These are phyloP conservation scores for Aphidoletes aphidimyza DNA, from an alignment of 2,888 invertebrate genomes.

Conservation along the genomic window DNA sequence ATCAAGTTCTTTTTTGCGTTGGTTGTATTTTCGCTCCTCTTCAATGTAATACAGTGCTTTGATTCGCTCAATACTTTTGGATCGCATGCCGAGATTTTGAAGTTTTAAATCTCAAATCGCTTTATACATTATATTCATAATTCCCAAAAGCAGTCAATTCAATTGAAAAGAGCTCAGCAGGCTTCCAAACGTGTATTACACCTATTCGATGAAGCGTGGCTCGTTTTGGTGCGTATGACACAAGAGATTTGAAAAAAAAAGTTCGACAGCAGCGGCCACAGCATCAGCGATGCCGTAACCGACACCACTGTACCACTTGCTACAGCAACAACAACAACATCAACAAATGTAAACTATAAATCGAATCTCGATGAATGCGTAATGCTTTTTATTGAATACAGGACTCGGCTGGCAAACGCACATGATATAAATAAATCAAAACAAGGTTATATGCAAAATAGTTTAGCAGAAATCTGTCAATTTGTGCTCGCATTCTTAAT, in stretches of 20 bases:
- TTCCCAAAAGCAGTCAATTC: constrained; percentile 39
- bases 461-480: constrained; percentile 55
- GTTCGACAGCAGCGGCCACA: too few species aligned
- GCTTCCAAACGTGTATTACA: background rate
- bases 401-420: constrained; percentile 27
- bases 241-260: background rate
- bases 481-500: constrained; percentile 53
- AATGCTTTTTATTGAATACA: constrained; percentile 6
- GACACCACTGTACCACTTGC: constrained; percentile 28
- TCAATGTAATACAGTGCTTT: background rate
- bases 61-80: background rate
- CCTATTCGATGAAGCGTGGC: background rate
- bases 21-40: background rate
- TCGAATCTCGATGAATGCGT: constrained; percentile 20
- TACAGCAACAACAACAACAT: too few species aligned
- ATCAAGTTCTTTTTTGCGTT: constrained; percentile 41
- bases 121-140: constrained; percentile 48
- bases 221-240: background rate
- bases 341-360: background rate
- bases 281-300: background rate
- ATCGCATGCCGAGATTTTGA: background rate
- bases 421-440: constrained; percentile 54
- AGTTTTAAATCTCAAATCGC: constrained; percentile 11
- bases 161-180: background rate
- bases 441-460: constrained; percentile 54